Evolutionary conservation across 2,797 vertebrate species (phyloP).

Genomic region (Chelmon rostratus): DNA sequence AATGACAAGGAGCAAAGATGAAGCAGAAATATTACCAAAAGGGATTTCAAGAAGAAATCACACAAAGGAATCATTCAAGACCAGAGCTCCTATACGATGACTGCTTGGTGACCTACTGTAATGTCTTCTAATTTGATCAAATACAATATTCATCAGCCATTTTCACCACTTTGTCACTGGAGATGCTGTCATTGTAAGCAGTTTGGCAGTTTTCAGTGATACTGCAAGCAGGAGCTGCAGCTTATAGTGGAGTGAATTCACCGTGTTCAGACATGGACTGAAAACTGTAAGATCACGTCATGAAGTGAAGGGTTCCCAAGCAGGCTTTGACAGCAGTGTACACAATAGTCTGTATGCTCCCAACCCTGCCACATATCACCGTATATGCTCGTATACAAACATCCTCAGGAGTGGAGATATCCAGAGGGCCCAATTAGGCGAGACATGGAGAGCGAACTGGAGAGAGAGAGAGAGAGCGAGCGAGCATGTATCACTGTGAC

Average conservation of each 20-base stretch:
- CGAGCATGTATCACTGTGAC: conserved; percentile 54
- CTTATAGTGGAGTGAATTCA: conserved; percentile 5
- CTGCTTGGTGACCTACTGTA: background rate
- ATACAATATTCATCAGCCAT: background rate
- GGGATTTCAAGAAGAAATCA: background rate
- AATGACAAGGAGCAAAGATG: conserved; percentile 4
- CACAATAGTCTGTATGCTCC: conserved; percentile 44
- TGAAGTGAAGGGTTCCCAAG: conserved; percentile 47
- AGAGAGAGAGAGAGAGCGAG: conserved; percentile 30
- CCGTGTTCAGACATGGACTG: background rate
- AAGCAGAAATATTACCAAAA: conserved; percentile 9
- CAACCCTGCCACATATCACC: conserved; percentile 40
- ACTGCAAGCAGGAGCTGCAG: background rate
- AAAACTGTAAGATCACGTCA: conserved; percentile 35
- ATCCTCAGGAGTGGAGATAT: conserved; percentile 73
- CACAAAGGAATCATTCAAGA: background rate
- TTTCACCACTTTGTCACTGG: background rate
- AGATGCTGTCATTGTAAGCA: background rate
- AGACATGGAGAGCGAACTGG: conserved; percentile 54
- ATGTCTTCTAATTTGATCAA: background rate
- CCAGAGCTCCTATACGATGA: background rate
- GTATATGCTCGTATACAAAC: conserved; percentile 73
- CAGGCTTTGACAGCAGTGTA: conserved; percentile 52
- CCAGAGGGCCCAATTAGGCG: conserved; percentile 80
- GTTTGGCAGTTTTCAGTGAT: conserved; percentile 1